Evolutionary conservation across 2,113 vertebrate genomes (phyloP).

Genomic region (Antechinus flavipes): DNA sequence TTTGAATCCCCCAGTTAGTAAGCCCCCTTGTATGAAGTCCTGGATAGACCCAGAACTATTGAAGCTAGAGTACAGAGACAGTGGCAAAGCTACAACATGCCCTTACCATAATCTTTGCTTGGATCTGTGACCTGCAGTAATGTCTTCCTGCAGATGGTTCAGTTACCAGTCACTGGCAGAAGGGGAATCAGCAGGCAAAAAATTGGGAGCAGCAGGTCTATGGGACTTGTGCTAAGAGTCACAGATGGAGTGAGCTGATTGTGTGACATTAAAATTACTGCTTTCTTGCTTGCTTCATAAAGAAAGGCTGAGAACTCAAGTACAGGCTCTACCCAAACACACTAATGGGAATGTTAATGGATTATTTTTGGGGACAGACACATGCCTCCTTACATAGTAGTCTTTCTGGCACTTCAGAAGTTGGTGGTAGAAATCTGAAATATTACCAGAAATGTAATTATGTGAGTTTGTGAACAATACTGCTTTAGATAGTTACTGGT

Average conservation of each 20-base stretch:
- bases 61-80: conserved; percentile 12
- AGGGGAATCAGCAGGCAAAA: conserved; percentile 79
- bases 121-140: conserved; percentile 64
- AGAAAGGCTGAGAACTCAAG: conserved; percentile 12
- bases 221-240: conserved; percentile 70
- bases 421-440: not conserved
- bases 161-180: conserved; percentile 78
- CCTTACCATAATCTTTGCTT: conserved; percentile 33
- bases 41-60: conserved; percentile 9
- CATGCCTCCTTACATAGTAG: conserved; percentile 11
- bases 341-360: conserved; percentile 33
- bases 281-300: conserved; percentile 62
- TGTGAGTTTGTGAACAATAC: not conserved
- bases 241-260: conserved; percentile 73
- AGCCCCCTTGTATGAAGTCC: not conserved
- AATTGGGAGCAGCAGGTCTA: conserved; percentile 69
- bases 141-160: conserved; percentile 68
- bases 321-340: conserved; percentile 7
- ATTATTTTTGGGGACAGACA: conserved; percentile 34
- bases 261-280: conserved; percentile 57
- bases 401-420: conserved; percentile 49
- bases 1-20: conserved; percentile 29
- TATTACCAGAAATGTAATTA: conserved; percentile 3
- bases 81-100: not conserved
- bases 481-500: not conserved